Evolutionary conservation across 2,113 vertebrate species (phyloP).

Genomic region (Andinoacara biseriatus): DNA sequence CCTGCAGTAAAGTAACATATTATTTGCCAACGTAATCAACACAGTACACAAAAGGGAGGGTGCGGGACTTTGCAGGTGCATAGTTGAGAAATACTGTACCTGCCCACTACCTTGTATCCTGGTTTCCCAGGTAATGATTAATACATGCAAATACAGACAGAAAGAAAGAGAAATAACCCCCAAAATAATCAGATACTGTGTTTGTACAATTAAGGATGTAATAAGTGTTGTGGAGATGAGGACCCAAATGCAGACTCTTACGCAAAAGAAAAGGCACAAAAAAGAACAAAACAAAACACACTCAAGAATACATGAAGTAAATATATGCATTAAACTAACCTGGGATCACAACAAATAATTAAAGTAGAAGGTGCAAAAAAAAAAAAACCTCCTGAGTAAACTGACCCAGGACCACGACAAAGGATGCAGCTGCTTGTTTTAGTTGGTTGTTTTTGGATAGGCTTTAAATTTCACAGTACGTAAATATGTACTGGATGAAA

Average conservation of each 20-base stretch:
- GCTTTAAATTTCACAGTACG: slow-evolving; percentile 20
- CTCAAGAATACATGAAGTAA: too few species aligned
- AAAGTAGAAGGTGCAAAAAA: too few species aligned
- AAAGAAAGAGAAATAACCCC: neutral
- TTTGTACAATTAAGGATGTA: neutral
- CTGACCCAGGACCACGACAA: too few species aligned
- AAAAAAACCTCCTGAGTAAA: too few species aligned
- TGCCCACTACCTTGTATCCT: neutral
- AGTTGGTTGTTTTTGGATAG: neutral
- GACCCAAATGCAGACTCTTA: too few species aligned
- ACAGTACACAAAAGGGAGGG: neutral
- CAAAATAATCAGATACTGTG: neutral
- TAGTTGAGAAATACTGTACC: neutral
- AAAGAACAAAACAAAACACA: too few species aligned
- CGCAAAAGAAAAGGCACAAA: too few species aligned
- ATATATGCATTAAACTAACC: too few species aligned
- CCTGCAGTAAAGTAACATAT: neutral
- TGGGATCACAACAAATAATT: too few species aligned
- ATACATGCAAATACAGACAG: neutral
- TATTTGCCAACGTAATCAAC: neutral
- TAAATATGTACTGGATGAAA: neutral
- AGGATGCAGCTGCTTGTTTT: neutral
- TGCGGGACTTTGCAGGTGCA: neutral
- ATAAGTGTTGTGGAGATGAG: too few species aligned
- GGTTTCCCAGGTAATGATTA: slow-evolving; percentile 22